Base-by-base conservation (phyloP, 2,113 vertebrate species). In the Myotis brandtii region DNA sequence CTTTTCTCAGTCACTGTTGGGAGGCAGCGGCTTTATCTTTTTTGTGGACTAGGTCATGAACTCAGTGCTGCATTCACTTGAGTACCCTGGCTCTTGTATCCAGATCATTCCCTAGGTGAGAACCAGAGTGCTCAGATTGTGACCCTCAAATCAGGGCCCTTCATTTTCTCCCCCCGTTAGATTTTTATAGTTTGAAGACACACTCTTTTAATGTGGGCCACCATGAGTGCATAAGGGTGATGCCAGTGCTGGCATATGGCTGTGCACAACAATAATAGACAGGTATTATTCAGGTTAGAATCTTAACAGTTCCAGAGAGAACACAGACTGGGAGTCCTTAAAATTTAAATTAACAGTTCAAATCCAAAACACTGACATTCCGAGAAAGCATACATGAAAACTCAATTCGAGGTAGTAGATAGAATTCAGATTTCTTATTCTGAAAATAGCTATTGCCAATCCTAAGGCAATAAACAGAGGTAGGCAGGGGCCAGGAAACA, bases 271-370 rank as follows among this genome's bases (percentile, higher is more conserved):
- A 34, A 0, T 14, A 67, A 69, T 12, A 75, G 46, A 20, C 7
- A 46, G 14, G 25, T 18, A 14, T 46, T 85, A 43, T 73, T 73
- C 3, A 76, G 40, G 16, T 81, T 84, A 75, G 76, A 88, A 32
- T 84, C 76, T 73, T 72, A 37, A 70, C 5, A 8, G 2, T 62
- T 86, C 20, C 32, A 52, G 56, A 62, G 46, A 76, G 40, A 89
- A 76, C 87, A 89, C 46, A 82, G 67, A 86, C 40, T 96, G 85
- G 88, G 64, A 93, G 40, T 95, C 67, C 87, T 98, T 93, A 82
- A 90, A 82, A 81, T 92, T 52, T 92, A 97, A 97, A 86, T 96
- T 66, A 89, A 82, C 77, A 82, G 34, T 96, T 96, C 86, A 95
- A 6, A 83, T 93, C 27, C 52, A 73, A 87, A 89, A 70, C 80